These are phyloP conservation scores for Lamellibrachia luymesi DNA, from an alignment of 1,140 invertebrate genomes.

Conservation along the genomic window DNA sequence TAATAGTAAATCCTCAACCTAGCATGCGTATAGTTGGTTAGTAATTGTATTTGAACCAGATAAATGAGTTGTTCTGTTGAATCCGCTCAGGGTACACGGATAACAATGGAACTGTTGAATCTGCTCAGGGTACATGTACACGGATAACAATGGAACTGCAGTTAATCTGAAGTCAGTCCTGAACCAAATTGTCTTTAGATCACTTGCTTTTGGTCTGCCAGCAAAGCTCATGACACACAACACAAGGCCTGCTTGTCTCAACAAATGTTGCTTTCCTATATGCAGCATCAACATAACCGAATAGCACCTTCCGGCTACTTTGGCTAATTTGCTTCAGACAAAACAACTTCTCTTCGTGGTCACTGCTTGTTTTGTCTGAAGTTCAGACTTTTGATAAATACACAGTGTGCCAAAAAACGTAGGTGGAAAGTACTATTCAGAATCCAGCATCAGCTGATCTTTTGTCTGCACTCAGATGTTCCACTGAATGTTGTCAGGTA, in stretches of 20 bases:
- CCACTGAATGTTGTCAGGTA: neutral
- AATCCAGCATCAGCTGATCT: neutral
- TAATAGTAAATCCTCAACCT: neutral
- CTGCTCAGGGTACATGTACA: neutral
- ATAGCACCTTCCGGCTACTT: neutral
- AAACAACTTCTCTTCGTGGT: no score
- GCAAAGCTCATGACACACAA: no score
- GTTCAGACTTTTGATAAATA: no score
- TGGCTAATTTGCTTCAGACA: no score
- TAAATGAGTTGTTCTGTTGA: neutral
- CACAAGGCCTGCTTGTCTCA: neutral
- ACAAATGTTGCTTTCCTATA: slow-evolving; percentile 8
- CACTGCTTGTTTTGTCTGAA: no score
- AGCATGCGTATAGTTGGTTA: neutral
- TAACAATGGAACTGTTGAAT: neutral
- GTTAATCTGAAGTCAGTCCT: neutral
- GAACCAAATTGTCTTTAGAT: neutral
- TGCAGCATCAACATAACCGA: neutral
- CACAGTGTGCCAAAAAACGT: no score
- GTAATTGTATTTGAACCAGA: neutral
- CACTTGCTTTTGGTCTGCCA: neutral
- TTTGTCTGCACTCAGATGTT: neutral
- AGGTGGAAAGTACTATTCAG: neutral
- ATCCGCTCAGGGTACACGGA: neutral
- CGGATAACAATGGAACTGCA: neutral